Percentiles rank a stretch among this genome's conserved stretches.
Evolutionary conservation across 1,140 invertebrate genomes (phyloP).

Genomic region (Paraescarpia echinospica): DNA sequence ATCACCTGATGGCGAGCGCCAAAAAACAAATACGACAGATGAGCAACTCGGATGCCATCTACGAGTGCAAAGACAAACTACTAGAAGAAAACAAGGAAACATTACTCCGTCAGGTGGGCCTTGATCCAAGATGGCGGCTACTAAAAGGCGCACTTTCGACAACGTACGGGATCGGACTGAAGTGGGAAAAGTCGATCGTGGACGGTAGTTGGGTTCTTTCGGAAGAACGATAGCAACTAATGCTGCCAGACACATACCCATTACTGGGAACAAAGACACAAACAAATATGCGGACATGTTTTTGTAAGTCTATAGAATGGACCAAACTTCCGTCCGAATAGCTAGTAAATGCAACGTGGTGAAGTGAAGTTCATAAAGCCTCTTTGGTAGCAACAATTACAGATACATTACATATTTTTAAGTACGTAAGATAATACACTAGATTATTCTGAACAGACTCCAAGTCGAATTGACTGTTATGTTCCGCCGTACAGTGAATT

Average conservation of each 20-base stretch:
- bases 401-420: no score
- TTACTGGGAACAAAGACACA: background rate
- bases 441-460: no score
- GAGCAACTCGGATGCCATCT: conserved; percentile 14
- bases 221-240: background rate
- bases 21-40: conserved; percentile 4
- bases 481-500: no score
- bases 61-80: conserved; percentile 7
- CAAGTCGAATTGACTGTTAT: no score
- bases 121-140: background rate
- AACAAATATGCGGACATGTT: background rate
- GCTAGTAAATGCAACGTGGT: background rate
- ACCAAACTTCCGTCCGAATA: background rate
- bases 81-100: background rate
- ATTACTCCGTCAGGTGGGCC: background rate
- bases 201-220: background rate
- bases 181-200: background rate
- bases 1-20: conserved; percentile 18
- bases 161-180: background rate
- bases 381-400: no score
- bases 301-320: background rate
- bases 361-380: background rate
- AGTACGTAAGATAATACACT: no score
- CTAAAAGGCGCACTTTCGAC: background rate
- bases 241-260: background rate